Percentiles rank a stretch among this genome's conserved stretches.
Evolutionary conservation across 2,797 vertebrate genomes (phyloP).

Genomic region (Myotis vivesi): DNA sequence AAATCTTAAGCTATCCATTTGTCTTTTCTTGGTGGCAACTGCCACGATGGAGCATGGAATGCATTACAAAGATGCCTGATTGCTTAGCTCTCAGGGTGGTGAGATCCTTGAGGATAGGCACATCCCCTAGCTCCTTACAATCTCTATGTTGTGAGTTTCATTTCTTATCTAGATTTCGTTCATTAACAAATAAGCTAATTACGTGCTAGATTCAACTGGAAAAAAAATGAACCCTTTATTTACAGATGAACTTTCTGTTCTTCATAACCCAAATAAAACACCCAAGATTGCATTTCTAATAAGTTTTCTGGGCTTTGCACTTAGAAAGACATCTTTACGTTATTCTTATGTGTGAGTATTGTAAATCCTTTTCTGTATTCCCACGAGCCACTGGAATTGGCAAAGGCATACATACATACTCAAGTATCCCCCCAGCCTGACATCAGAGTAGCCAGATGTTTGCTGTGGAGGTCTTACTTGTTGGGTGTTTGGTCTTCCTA

Average conservation of each 20-base stretch:
- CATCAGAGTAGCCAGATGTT: background rate
- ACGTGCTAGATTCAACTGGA: background rate
- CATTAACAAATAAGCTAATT: slow-evolving; percentile 1
- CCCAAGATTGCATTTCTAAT: too few relatives aligned
- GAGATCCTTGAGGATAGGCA: background rate
- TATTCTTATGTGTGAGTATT: background rate
- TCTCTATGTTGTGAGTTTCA: background rate
- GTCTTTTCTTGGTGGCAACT: background rate
- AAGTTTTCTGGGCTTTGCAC: background rate
- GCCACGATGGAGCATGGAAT: background rate
- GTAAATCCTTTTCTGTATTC: background rate
- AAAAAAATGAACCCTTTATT: background rate
- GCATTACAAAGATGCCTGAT: background rate
- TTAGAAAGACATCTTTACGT: background rate
- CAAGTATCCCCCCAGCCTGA: background rate
- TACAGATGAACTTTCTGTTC: background rate
- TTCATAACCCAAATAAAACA: too few relatives aligned
- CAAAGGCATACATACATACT: background rate
- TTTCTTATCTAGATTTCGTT: slow-evolving; percentile 16
- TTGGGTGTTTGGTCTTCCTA: background rate
- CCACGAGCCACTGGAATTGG: background rate
- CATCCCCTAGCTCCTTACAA: background rate
- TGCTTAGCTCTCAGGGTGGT: background rate
- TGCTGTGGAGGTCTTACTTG: background rate
- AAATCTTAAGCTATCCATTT: background rate